Base-by-base conservation (phyloP, 2,797 vertebrate genomes). In the Harpagifer antarcticus region DNA sequence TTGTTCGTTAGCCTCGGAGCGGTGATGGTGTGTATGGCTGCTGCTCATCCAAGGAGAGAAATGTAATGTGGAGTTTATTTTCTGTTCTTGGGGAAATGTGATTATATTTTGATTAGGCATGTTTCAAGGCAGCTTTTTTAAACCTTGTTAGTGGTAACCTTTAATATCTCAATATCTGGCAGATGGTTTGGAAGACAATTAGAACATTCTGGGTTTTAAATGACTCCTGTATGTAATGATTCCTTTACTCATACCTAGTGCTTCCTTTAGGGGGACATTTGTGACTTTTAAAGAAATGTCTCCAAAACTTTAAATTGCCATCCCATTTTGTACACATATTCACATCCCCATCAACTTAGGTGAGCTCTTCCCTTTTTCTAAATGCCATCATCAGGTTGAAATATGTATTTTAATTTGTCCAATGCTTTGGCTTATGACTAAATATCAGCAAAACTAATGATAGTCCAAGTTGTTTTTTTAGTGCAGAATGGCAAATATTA, bases 1-100 rank as follows among this genome's bases (percentile, higher is more conserved):
- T 47, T 63, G 62, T 66, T 52, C n/a, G 31, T 13, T 10, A 74
- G 75, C 48, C 78, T 83, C 71, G 57, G 72, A 59, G 42, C 44
- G 69, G 48, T 87, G 49, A 58, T 61, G 61, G 27, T 74, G 72
- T 71, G 68, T 79, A 67, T 62, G 9, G 47, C 68, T 85, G 81
- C 43, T 63, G 50, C 33, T 52, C 45, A 2, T 53, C 44, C 2
- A 56, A 40, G 44, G 45, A 15, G 27, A 47, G 67, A 74, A 17
- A 57, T 42, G 5, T 40, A 20, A 69, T 13, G 16, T 81, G 49
- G 49, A 57, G 19, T 37, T 37, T 37, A 14, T 17, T 67, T 19
- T 56, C 3, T 54, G 31, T 48, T 62, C 16, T 68, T 62, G 6
- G 8, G 17, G 6, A 76, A 44, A 69, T 66, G 3, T 61, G 15